Conservation (phyloP, 2,888 invertebrate species). For the Alloscopus bannaensis region DNA sequence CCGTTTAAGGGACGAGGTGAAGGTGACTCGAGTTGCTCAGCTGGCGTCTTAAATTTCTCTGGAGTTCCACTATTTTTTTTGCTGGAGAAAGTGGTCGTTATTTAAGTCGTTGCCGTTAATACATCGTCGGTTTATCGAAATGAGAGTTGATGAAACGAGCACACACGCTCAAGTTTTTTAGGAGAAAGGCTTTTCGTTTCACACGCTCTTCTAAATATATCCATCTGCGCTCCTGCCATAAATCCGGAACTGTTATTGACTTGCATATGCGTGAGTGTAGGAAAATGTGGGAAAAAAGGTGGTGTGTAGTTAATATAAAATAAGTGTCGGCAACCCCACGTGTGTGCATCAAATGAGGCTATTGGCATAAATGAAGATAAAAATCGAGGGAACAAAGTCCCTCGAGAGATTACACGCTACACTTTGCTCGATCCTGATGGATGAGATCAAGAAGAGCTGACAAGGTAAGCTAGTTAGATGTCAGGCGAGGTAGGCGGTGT, state of each 20-base stretch:
- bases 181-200: conserved; percentile 18
- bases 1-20: background rate
- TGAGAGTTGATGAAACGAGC: conserved; percentile 17
- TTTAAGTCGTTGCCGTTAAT: conserved; percentile 43
- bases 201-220: conserved; percentile 23
- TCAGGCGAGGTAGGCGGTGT: too few species aligned
- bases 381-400: conserved; percentile 53
- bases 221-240: conserved; percentile 39
- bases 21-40: conserved; percentile 19
- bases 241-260: too few species aligned
- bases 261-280: too few species aligned
- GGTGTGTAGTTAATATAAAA: background rate
- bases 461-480: too few species aligned
- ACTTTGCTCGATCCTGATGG: too few species aligned
- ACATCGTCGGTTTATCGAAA: conserved; percentile 42
- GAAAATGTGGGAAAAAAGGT: background rate
- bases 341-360: conserved; percentile 60
- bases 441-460: too few species aligned
- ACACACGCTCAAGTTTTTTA: conserved; percentile 14
- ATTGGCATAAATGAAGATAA: conserved; percentile 63
- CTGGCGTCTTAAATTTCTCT: conserved; percentile 23
- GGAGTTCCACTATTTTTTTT: conserved; percentile 44
- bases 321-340: conserved; percentile 18
- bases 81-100: conserved; percentile 45
- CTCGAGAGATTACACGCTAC: conserved; percentile 27